Evolutionary conservation across 1,140 invertebrate species (phyloP), one percentile per base, ranked within the genome.

Genomic region (Eubasilissa regina): DNA sequence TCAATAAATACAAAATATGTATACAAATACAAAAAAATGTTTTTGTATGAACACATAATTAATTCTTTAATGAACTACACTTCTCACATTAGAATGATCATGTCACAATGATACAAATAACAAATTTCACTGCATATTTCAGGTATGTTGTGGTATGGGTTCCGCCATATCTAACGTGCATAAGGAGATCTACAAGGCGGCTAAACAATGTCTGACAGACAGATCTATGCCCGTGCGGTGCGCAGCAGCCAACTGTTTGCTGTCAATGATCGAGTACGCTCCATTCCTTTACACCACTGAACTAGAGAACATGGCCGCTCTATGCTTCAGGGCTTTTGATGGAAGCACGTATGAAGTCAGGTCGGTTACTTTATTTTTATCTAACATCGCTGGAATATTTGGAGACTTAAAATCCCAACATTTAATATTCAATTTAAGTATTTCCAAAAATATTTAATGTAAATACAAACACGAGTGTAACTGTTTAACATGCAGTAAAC

Each of bases 341-440:
- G 96, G 95, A 3, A 97, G 97, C 7, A 98, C 97, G 88, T 98
- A 98, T 88, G 97, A 99, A 89, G 96, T 97, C 3, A 90, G 97
- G 81, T 82, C 10, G 53, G 77, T 60, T 10, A 43, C 12, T 68
- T 68, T 25, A 0, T 62, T 9, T 53, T 13, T 53, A 6, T 53
- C 51, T 35, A 35, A 35, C 25, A 35, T 35, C 6, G 25, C 25
- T 35, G 25, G 25, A 35, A 35, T 35, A 35, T 35, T 35, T 35
- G 25, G 6, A 3, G 25, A 35, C 25, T 6, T 6, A 1, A 6
- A 35, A 35, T 6, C 6, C 25, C 25, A 35, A 35, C 6, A 35
- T n/a, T n/a, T n/a, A n/a, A 1, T 35, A 35, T 35, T 3, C 25
- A 35, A n/a, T 35, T 3, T 35, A 35, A 3, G 25, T 35, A 35